These are phyloP conservation scores for Acanthurus leucopareius DNA, from an alignment of 2,797 vertebrate genomes.

Conservation along the genomic window DNA sequence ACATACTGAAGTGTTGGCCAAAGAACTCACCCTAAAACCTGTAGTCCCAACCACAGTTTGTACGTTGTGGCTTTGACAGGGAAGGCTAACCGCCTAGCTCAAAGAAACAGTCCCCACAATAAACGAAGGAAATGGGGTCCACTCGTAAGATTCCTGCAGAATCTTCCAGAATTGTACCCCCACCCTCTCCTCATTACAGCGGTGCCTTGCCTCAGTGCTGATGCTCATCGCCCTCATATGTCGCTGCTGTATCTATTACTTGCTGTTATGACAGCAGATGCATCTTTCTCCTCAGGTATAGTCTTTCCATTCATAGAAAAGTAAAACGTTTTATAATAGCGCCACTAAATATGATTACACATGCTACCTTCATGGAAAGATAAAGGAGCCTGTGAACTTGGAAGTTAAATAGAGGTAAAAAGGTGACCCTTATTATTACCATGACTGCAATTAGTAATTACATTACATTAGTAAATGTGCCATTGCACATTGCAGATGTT, in stretches of 20 bases:
- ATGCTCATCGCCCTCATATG: conserved; percentile 57
- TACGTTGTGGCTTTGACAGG: conserved; percentile 60
- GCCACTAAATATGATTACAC: background rate
- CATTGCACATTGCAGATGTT: conserved; percentile 1
- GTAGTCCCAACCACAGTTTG: conserved; percentile 59
- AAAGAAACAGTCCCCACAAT: conserved; percentile 67
- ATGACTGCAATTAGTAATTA: background rate
- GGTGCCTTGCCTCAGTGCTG: conserved; percentile 46
- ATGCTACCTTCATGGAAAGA: background rate
- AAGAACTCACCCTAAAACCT: conserved; percentile 77
- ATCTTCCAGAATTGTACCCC: conserved; percentile 82
- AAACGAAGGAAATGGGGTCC: conserved; percentile 76
- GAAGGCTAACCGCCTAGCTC: conserved; percentile 63
- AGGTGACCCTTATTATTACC: conserved; percentile 12
- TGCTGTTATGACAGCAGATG: conserved; percentile 8
- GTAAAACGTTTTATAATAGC: background rate
- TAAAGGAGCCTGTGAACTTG: no score
- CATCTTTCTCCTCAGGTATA: conserved; percentile 1
- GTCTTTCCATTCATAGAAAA: background rate
- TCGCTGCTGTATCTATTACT: conserved; percentile 40
- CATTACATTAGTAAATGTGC: conserved; percentile 7
- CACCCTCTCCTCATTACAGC: conserved; percentile 70
- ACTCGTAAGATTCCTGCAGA: conserved; percentile 78
- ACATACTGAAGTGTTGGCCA: conserved; percentile 27
- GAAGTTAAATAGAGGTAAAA: background rate